These are phyloP conservation scores for Philereme vetulata DNA, from an alignment of 2,888 invertebrate species.

Conservation along the genomic window DNA sequence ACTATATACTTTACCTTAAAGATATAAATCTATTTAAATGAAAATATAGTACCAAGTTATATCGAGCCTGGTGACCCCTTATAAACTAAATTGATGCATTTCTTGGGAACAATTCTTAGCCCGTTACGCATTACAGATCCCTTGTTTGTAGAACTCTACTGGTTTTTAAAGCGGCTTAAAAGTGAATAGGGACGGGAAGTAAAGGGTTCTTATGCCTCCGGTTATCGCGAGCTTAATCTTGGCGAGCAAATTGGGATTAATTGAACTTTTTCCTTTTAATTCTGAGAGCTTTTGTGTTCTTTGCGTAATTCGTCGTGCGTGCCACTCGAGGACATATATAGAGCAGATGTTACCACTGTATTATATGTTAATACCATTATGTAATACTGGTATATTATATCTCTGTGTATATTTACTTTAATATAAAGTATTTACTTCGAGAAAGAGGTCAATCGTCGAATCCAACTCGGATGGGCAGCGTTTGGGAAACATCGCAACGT, in stretches of 20 bases:
- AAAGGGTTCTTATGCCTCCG: conserved; percentile 77
- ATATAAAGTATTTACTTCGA: too few species aligned
- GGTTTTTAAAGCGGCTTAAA: conserved; percentile 79
- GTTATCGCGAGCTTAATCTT: conserved; percentile 79
- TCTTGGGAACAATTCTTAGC: conserved; percentile 67
- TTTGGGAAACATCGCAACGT: too few species aligned
- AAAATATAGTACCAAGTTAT: conserved; percentile 37
- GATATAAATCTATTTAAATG: conserved; percentile 26
- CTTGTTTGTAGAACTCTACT: conserved; percentile 76
- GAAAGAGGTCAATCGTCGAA: too few species aligned
- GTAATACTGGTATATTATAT: too few species aligned
- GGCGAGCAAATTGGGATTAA: conserved; percentile 82
- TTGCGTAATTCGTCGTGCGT: conserved; percentile 71
- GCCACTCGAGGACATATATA: conserved; percentile 60
- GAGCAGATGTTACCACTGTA: conserved; percentile 50
- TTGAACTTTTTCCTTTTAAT: conserved; percentile 79
- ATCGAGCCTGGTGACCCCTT: conserved; percentile 47
- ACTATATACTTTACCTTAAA: conserved; percentile 20
- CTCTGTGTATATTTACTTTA: too few species aligned
- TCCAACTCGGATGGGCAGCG: too few species aligned
- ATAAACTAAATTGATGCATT: conserved; percentile 59
- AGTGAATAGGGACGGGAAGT: conserved; percentile 66
- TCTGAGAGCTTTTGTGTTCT: conserved; percentile 69
- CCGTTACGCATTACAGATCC: conserved; percentile 76
- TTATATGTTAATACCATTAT: too few species aligned